Percentiles rank a stretch among this genome's conserved stretches.
Evolutionary conservation across 2,888 invertebrate genomes (phyloP).

Genomic region (Aradus depressus): DNA sequence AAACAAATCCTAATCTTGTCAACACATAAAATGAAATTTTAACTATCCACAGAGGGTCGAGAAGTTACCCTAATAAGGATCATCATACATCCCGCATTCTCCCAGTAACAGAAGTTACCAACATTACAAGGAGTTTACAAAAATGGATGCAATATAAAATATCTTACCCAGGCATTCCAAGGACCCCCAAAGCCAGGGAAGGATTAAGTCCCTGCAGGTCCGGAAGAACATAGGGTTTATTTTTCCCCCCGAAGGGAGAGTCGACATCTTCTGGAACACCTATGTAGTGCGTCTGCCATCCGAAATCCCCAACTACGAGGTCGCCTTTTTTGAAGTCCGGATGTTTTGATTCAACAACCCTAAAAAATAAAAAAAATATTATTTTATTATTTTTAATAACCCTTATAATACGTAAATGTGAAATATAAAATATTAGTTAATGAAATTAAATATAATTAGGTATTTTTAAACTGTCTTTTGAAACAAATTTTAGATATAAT

Average conservation of each 20-base stretch:
- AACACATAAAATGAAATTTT: no score
- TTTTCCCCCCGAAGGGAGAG: constrained; percentile 16
- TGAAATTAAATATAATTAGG: no score
- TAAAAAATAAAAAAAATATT: constrained; percentile 35
- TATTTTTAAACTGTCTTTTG: no score
- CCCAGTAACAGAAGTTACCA: no score
- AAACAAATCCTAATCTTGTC: no score
- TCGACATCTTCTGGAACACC: constrained; percentile 35
- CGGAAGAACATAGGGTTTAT: constrained; percentile 40
- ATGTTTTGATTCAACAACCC: constrained; percentile 56
- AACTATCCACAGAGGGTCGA: no score
- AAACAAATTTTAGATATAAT: no score
- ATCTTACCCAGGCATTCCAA: constrained; percentile 61
- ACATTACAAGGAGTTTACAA: no score
- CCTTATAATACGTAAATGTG: no score
- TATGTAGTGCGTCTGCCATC: constrained; percentile 55
- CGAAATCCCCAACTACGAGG: constrained; percentile 50
- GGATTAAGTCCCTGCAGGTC: constrained; percentile 46
- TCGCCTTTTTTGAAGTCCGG: constrained; percentile 51
- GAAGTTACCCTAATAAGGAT: no score
- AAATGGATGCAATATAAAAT: background rate
- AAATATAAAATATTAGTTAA: no score
- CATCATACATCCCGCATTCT: no score
- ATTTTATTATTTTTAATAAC: background rate
- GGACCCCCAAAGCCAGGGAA: constrained; percentile 52